phyloP scores from a whole-genome alignment of 2,888 invertebrate species.

The Meiosimyza decipiens region DNA sequence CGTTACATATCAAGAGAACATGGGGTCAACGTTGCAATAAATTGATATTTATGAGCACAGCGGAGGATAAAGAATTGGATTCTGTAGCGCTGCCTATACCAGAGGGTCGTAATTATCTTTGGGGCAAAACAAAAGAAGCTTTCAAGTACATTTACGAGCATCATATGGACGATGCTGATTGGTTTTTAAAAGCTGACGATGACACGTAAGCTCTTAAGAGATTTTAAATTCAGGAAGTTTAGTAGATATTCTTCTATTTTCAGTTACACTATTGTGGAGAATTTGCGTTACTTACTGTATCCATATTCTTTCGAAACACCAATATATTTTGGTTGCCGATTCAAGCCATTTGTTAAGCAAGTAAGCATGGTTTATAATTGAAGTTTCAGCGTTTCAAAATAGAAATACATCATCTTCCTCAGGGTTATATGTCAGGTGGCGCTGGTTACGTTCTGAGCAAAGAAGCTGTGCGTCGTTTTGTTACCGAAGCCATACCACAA shows the following conservation, averaged over 20 bases:
- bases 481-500: slow-evolving; percentile 79
- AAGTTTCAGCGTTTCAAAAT: not conserved
- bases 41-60: no score
- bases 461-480: slow-evolving; percentile 82
- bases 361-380: slow-evolving; percentile 56
- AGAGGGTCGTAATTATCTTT: no score
- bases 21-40: no score
- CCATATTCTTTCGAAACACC: slow-evolving; percentile 79
- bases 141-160: no score
- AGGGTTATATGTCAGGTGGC: slow-evolving; percentile 93
- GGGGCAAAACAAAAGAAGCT: no score
- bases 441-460: slow-evolving; percentile 94
- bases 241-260: slow-evolving; percentile 47
- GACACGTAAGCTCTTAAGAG: slow-evolving; percentile 83
- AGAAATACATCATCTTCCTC: slow-evolving; percentile 26
- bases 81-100: no score
- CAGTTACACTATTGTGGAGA: slow-evolving; percentile 94
- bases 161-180: no score
- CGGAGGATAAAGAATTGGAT: no score
- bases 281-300: slow-evolving; percentile 90
- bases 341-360: slow-evolving; percentile 78
- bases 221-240: not conserved
- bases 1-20: no score
- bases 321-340: slow-evolving; percentile 92
- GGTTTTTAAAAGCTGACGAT: slow-evolving; percentile 84